Evolutionary conservation across 1,140 invertebrate genomes (phyloP).

Genomic region (Chlorops oryzae): DNA sequence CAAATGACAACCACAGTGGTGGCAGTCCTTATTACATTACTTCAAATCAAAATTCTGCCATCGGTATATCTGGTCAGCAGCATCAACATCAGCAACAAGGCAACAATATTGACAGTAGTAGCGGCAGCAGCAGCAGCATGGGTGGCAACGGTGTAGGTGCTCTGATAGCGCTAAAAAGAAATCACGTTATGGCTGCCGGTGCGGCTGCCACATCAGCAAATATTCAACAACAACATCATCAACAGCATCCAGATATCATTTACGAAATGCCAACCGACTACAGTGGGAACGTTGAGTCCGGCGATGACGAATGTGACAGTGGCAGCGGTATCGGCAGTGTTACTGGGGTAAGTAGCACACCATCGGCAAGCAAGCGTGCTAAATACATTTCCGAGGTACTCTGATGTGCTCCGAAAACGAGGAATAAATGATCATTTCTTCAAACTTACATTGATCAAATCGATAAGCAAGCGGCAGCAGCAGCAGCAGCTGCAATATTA

Average conservation of each 20-base stretch:
- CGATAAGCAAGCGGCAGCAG: too few species aligned
- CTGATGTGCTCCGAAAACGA: constrained; percentile 41
- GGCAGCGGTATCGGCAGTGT: neutral
- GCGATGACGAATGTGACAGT: constrained; percentile 23
- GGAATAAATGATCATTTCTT: too few species aligned
- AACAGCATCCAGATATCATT: constrained; percentile 43
- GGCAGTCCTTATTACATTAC: constrained; percentile 42
- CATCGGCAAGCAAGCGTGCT: constrained; percentile 33
- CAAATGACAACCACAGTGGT: too few species aligned
- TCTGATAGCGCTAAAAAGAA: constrained; percentile 40
- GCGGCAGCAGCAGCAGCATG: constrained; percentile 14
- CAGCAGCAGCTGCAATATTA: too few species aligned
- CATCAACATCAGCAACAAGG: constrained; percentile 21
- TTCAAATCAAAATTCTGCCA: constrained; percentile 36
- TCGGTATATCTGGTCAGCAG: constrained; percentile 18
- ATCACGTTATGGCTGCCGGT: constrained; percentile 35
- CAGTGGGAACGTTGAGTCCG: constrained; percentile 41
- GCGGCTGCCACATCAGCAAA: constrained; percentile 9
- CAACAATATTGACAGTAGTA: neutral
- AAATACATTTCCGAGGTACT: constrained; percentile 45
- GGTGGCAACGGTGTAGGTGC: constrained; percentile 30
- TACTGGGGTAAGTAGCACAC: constrained; percentile 19
- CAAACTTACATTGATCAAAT: too few species aligned
- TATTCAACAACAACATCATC: constrained; percentile 24
- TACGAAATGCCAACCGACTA: constrained; percentile 44